Evolutionary conservation across 64 coral and sea anemone genomes (phyloP), one percentile per base, ranked within the genome.

Genomic region (Montipora cactus): DNA sequence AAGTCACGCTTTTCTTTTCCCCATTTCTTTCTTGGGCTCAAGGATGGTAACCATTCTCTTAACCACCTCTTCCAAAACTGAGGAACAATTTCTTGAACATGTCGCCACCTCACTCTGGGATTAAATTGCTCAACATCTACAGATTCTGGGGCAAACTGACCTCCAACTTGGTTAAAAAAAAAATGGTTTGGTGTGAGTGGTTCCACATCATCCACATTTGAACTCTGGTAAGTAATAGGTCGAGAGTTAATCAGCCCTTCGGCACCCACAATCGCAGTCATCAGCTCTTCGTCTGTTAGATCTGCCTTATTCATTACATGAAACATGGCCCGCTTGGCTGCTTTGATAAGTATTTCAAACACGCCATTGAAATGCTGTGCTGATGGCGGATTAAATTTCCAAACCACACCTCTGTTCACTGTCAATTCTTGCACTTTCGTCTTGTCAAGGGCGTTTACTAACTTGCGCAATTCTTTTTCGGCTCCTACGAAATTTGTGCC

Each of bases 141-240:
- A 11, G 81, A 47, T 49, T 93, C 70, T 10, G 91, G 81, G 37
- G 91, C 74, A 67, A 93, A 93, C 51, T 87, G 71, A 19, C 91
- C 91, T 62, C 89, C 90, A 45, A 91, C 45, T 37, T 95, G 89
- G 22, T 84, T 84, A 64, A 79, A 44, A 19, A 91, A 83, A 68
- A 66, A 57, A 57, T 87, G 73, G 64, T 67, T 93, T 19, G 82
- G 74, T 67, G 74, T 87, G 19, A 93, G 45, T 50, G 74, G 83
- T 80, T 45, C 52, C 25, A 44, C 57, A 69, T 87, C 83, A 8
- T 86, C 50, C 45, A 76, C 3, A 70, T 93, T 79, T 18, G 75
- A 28, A 49, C 58, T 50, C 53, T 87, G 91, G 66, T 93, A 93
- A 0, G 91, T 93, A 25, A 93, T 8, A 47, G 82, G 91, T 2